Conservation (phyloP, 2,888 invertebrate genomes). For the Venustoraphidia nigricollis region DNA sequence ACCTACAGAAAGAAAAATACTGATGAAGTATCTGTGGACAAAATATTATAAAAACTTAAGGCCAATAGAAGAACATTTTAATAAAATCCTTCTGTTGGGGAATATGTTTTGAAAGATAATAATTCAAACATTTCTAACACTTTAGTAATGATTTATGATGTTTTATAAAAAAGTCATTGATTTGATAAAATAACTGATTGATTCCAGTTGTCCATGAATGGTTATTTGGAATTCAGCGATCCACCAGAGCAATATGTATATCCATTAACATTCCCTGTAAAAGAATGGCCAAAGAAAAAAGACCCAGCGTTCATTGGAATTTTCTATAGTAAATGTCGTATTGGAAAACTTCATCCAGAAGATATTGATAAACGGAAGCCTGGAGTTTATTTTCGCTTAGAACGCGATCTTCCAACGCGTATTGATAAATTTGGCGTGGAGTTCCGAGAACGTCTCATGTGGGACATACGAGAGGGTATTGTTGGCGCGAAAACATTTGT, state of each 20-base stretch:
- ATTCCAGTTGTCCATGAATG: constrained; percentile 61
- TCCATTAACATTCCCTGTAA: constrained; percentile 72
- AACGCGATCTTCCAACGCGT: constrained; percentile 52
- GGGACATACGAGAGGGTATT: constrained; percentile 82
- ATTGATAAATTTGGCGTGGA: constrained; percentile 75
- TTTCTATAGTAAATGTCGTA: constrained; percentile 78
- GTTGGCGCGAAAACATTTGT: constrained; percentile 82
- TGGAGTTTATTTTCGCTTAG: constrained; percentile 68
- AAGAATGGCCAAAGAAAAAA: constrained; percentile 71
- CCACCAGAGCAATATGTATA: constrained; percentile 74
- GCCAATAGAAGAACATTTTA: too few relatives aligned
- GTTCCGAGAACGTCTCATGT: constrained; percentile 67
- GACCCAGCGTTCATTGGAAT: constrained; percentile 92
- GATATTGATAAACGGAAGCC: constrained; percentile 63
- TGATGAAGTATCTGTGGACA: too few relatives aligned
- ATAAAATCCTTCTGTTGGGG: too few relatives aligned
- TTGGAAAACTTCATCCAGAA: constrained; percentile 52
- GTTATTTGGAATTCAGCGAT: constrained; percentile 78
- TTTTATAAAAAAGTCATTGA: too few relatives aligned
- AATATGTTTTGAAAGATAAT: too few relatives aligned
- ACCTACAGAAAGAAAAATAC: too few relatives aligned
- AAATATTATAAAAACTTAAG: too few relatives aligned
- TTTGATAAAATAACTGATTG: not conserved
- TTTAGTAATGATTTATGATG: too few relatives aligned
- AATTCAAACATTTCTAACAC: too few relatives aligned